Evolutionary conservation across 2,888 invertebrate species (phyloP), one percentile per base, ranked within the genome.

Genomic region (Eilema griseolum): DNA sequence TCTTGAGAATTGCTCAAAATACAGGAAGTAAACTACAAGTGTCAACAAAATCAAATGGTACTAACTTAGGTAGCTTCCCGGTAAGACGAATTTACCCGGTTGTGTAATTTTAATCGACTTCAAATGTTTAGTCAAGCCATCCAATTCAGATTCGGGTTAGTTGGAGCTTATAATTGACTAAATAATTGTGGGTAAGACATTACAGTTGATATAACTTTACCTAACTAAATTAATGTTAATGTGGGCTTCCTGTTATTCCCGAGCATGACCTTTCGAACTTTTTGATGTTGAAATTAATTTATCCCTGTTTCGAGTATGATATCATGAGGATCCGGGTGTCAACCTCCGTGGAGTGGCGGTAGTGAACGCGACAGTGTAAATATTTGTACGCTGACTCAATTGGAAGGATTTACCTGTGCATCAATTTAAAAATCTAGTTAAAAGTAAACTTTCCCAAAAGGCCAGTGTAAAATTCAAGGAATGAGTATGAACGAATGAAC

Each of bases 81-180:
- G 20, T 8, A 52, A 52, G n/a, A 52, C n/a, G 5, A n/a, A 26
- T 11, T 41, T 41, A 41, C 14, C 20, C 41, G 20, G 62, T 16
- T 20, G 23, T 62, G 62, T 41, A 62, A 41, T 24, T 60, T 60
- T 26, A 61, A 60, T 37, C 37, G 41, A 26, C 41, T 60, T 67
- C n/a, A 46, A 61, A 67, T 67, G 61, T 60, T 67, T 67, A 28
- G 41, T 41, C 41, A 61, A 37, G 24, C 46, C 37, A 59, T 28
- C 46, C 28, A 67, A 61, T 67, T 26, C 24, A 41, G 24, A 16
- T 60, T 67, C 28, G 24, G 20, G 41, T 41, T 26, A 46, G 67
- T 46, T 67, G 11, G n/a, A 59, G 60, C 41, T 60, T 66, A 11
- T 26, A 60, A 67, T 67, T 46, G n/a, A 61, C 28, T 67, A 46